Evolutionary conservation across 2,113 vertebrate species (phyloP), one percentile per base, ranked within the genome.

Genomic region (Promerops cafer): DNA sequence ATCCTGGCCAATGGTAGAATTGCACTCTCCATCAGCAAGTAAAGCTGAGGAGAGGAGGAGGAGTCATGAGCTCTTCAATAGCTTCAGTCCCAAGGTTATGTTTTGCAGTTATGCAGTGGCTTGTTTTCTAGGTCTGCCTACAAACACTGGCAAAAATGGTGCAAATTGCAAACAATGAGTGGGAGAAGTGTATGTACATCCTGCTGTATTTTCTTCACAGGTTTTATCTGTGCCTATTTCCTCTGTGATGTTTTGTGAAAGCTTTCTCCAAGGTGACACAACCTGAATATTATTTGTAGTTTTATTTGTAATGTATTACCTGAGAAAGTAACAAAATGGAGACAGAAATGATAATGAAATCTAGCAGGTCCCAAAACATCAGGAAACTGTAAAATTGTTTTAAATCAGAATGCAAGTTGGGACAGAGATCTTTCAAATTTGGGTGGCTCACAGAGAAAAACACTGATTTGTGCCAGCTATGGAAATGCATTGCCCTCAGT

Each of bases 161-260:
- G 21, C 50, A 93, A 75, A 72, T 92, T 94, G 69, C 89, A 91
- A 90, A 54, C 85, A 64, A 20, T 33, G 90, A 95, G 76, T 93
- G 83, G 86, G 79, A 97, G 94, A 92, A 84, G 92, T 95, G 75
- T 92, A 75, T 90, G 61, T 37, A 59, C 35, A 66, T 91, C 85
- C 80, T 70, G 72, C 66, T 75, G 45, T 78, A 78, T 94, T 96
- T 95, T 95, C 91, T 96, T 94, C 96, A 88, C 87, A 91, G 66
- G 53, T 95, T 89, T 93, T 87, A 56, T 81, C 74, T 53, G 33
- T 7, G 86, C 79, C 44, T 83, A 23, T 92, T 96, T 95, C 91
- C 83, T 74, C 85, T 5, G 31, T 45, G n/a, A 87, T 92, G 49
- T 81, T 95, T 90, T 94, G 77, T 83, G 83, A 80, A 82, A 68